Conservation (phyloP, 1,140 invertebrate genomes). For the Caenorhabditis latens region DNA sequence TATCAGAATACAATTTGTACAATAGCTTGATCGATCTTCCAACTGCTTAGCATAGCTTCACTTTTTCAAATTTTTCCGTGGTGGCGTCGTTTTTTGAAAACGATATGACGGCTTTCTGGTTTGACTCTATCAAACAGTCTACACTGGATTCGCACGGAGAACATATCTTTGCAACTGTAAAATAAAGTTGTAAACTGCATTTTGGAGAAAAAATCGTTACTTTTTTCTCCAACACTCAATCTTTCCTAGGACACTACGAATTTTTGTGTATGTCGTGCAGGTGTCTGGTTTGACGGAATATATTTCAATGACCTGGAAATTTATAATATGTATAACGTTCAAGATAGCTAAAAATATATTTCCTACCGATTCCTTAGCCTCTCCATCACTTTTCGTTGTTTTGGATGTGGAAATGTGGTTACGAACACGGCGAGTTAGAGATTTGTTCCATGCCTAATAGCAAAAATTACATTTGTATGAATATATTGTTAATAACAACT, state of each 20-base stretch:
- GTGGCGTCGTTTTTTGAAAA: slow-evolving; percentile 31
- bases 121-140: slow-evolving; percentile 35
- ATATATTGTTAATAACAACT: neutral
- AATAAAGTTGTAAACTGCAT: neutral
- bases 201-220: neutral
- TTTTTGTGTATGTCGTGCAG: slow-evolving; percentile 30
- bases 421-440: slow-evolving; percentile 6
- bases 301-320: slow-evolving; percentile 1
- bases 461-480: neutral
- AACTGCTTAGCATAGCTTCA: neutral
- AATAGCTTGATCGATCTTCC: too few species aligned
- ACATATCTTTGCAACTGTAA: slow-evolving; percentile 33
- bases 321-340: neutral
- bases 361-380: slow-evolving; percentile 3
- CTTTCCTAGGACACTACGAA: neutral
- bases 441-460: slow-evolving; percentile 26
- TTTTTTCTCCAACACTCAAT: slow-evolving; percentile 44
- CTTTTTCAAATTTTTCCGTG: slow-evolving; percentile 15
- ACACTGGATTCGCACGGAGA: slow-evolving; percentile 13
- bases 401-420: slow-evolving; percentile 22
- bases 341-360: neutral
- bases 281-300: slow-evolving; percentile 10
- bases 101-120: slow-evolving; percentile 1
- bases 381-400: neutral
- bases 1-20: too few species aligned